Evolutionary conservation across 2,888 invertebrate genomes (phyloP), one percentile per base, ranked within the genome.

Genomic region (Nomada ferruginata): DNA sequence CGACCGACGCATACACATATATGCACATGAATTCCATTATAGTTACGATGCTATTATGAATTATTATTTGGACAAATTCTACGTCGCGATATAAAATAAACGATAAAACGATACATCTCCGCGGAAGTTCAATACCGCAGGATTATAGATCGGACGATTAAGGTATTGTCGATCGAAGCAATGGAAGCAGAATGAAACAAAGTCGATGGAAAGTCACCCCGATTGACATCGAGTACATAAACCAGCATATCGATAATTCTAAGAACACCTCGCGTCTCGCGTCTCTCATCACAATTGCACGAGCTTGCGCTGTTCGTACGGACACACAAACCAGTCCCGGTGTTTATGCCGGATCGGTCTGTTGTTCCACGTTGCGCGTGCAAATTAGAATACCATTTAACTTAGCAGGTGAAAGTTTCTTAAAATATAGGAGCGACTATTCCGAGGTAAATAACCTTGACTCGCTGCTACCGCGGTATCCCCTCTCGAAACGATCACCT

Each of bases 41-140:
- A 90, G 87, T 91, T 89, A 90, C 84, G 81, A 89, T 84, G 89
- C 88, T 89, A 90, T 89, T 89, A 89, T 88, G 88, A 88, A 90
- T 90, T 90, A 92, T 91, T 91, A 92, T 91, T 91, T 91, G 91
- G 93, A 93, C 93, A 93, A 93, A 93, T 93, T 93, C 93, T 93
- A 93, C 92, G 93, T 93, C 93, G 93, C 93, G 93, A 93, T 93
- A 93, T 92, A 89, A 92, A 91, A 93, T 93, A 92, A 93, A 92
- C 86, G 87, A 91, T 89, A 89, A 92, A 93, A 86, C 74, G 55
- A 73, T 72, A 61, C 13, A 7, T 13, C 47, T 20, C 7, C 47
- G 5, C 36, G 36, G 15, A 23, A 11, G n/a, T 36, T n/a, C 5
- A 47, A 44, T 23, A 18, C 29, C 20, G 50, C 11, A 18, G 2